Evolutionary conservation across 2,888 invertebrate genomes (phyloP), one percentile per base, ranked within the genome.

Genomic region (Acanthosepion pharaonis): DNA sequence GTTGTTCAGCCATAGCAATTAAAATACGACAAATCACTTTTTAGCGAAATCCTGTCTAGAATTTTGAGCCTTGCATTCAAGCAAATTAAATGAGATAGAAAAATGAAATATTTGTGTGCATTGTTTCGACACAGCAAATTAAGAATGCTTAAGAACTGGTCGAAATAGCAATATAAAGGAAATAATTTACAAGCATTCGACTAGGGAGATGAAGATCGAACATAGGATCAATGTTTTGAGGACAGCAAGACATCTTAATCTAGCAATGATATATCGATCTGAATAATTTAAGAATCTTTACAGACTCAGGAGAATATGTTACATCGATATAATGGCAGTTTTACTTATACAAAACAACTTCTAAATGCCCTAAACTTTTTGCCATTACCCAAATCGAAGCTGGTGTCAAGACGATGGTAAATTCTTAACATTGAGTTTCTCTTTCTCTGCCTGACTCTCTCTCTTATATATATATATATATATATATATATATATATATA

Each of bases 21-120:
- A 78, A 78, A 78, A 78, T 33, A 78, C 78, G 33, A 78, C 78
- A 78, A 78, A 78, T 78, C 78, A 78, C n/a, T 78, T n/a, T n/a
- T n/a, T 11, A 78, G 33, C 2, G 11, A 33, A n/a, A n/a, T 59
- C n/a, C 18, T 78, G 9, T 18, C 5, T 8, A 28, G n/a, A n/a
- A 78, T 78, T 2, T 78, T 11, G 11, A n/a, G 33, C n/a, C n/a
- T 78, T 33, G n/a, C 78, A 78, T n/a, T 78, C 33, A 33, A 15
- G 78, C 33, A n/a, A 78, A 78, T 78, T n/a, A 78, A 78, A 78
- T 78, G n/a, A 5, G n/a, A n/a, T 9, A 33, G 33, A 78, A 78
- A 78, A n/a, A 23, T 78, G n/a, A n/a, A 78, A n/a, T 15, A n/a
- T 78, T n/a, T 78, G n/a, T 15, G 78, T 78, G 64, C n/a, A n/a